These are phyloP conservation scores for Cryptus armator DNA, from an alignment of 2,888 invertebrate genomes.

Conservation along the genomic window DNA sequence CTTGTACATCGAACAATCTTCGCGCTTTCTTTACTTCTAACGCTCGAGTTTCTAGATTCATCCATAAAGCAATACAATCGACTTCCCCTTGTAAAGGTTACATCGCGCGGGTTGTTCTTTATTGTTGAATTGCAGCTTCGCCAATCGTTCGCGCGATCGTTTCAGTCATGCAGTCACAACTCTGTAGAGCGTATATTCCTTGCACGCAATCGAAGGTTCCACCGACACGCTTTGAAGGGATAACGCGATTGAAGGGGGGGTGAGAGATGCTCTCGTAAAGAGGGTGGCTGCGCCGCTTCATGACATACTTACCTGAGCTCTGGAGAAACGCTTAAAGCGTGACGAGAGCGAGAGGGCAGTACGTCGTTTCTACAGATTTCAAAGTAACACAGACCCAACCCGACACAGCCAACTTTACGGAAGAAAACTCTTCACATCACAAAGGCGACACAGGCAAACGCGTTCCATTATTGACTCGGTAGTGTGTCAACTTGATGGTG, in stretches of 20 bases:
- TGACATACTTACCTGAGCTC: background rate
- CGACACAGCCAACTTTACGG: no score
- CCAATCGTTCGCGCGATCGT: slow-evolving; percentile 3
- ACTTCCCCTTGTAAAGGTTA: background rate
- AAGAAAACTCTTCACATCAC: no score
- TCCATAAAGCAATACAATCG: background rate
- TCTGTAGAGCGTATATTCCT: slow-evolving; percentile 2
- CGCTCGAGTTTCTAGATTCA: background rate
- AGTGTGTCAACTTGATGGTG: no score
- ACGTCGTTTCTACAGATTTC: background rate
- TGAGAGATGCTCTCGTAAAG: slow-evolving; percentile 14
- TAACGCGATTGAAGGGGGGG: background rate
- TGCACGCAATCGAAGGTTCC: slow-evolving; percentile 29
- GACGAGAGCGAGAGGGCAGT: background rate
- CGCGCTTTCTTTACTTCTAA: background rate
- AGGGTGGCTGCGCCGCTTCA: background rate
- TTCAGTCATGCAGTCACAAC: background rate
- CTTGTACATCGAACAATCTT: no score
- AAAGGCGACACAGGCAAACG: no score
- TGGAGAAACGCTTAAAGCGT: background rate
- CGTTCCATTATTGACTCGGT: no score
- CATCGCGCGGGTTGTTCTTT: background rate
- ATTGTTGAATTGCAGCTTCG: background rate
- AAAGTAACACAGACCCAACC: background rate
- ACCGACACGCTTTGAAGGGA: background rate